Conservation (phyloP, 2,113 vertebrate genomes). For the human (Homo sapiens) region DNA sequence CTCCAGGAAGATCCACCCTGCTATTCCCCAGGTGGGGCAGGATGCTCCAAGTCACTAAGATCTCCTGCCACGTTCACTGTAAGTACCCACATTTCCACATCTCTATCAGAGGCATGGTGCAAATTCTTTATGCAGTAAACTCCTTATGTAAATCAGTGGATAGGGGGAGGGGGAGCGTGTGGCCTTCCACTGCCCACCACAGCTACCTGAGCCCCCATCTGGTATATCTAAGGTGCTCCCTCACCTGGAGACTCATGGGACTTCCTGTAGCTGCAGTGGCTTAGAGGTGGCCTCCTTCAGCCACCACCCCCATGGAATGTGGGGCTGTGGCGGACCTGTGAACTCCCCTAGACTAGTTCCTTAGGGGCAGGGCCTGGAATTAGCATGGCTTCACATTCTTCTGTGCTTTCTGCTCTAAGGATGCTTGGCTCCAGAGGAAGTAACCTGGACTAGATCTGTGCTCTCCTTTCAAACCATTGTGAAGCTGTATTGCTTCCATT, state of each 20-base stretch:
- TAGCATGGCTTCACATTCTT: not conserved
- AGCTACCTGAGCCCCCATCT: not conserved
- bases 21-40: not conserved
- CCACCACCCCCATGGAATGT: too few relatives aligned
- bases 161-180: not conserved
- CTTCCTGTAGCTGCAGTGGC: too few relatives aligned
- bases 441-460: not conserved
- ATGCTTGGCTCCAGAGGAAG: not conserved
- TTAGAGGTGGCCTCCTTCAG: not conserved
- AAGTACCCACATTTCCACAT: not conserved
- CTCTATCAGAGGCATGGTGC: too few relatives aligned
- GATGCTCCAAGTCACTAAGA: not conserved
- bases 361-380: accelerated
- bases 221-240: not conserved
- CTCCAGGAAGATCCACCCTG: not conserved
- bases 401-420: accelerated
- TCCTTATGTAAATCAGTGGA: not conserved
- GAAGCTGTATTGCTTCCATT: not conserved
- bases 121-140: not conserved
- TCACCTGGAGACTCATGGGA: not conserved
- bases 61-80: not conserved
- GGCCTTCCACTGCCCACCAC: not conserved
- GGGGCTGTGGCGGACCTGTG: too few relatives aligned
- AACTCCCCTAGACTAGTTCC: too few relatives aligned
- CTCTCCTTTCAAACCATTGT: not conserved